phyloP scores from a whole-genome alignment of 2,888 invertebrate species.

The Macrophya annulata region DNA sequence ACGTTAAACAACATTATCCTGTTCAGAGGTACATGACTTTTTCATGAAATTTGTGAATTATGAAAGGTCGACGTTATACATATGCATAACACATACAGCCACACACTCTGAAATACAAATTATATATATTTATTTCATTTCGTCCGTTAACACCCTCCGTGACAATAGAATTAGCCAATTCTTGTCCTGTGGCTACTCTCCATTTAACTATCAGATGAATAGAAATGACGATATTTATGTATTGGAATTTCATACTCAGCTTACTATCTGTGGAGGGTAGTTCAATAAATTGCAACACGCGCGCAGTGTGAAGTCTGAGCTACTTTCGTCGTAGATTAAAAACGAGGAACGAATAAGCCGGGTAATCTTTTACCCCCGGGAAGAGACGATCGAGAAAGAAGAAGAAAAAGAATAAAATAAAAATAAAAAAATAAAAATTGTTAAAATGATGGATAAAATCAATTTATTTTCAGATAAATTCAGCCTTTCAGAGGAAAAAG shows the following conservation, averaged over 20 bases:
- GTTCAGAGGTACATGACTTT: neutral
- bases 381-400: constrained; percentile 4
- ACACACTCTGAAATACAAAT: neutral
- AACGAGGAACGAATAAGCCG: neutral
- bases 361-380: neutral
- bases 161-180: constrained; percentile 33
- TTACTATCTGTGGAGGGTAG: neutral
- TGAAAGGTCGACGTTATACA: neutral
- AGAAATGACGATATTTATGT: neutral
- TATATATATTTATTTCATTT: neutral
- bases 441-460: constrained; percentile 18
- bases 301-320: neutral
- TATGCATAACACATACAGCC: neutral
- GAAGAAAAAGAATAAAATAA: neutral
- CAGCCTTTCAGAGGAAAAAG: neutral
- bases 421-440: neutral
- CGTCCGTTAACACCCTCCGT: neutral
- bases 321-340: constrained; percentile 30
- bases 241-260: too few species aligned
- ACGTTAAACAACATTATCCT: neutral
- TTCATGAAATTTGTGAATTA: neutral
- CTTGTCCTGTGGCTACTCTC: neutral
- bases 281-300: constrained; percentile 1
- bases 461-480: constrained; percentile 38
- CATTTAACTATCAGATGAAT: neutral